Conservation (phyloP, 1,140 invertebrate genomes). For the Pinna nobilis region DNA sequence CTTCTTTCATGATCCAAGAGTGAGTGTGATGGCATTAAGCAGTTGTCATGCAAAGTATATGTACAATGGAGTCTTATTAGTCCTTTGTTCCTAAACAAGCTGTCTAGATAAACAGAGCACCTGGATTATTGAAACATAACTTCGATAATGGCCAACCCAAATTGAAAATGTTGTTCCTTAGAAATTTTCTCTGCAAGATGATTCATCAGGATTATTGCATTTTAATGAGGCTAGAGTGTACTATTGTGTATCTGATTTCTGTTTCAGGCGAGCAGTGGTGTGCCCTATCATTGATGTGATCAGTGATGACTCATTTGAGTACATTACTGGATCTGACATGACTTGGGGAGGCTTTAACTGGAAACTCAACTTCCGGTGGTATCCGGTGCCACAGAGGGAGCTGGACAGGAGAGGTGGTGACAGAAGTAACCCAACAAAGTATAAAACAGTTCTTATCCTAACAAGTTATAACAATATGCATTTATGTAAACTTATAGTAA, state of each 20-base stretch:
- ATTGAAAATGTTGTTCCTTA: too few relatives aligned
- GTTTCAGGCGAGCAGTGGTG: conserved; percentile 88
- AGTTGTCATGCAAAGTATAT: too few relatives aligned
- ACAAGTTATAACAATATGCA: background rate
- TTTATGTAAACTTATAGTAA: background rate
- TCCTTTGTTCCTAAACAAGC: too few relatives aligned
- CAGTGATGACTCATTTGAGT: conserved; percentile 97
- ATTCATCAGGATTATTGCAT: too few relatives aligned
- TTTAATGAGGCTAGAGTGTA: too few relatives aligned
- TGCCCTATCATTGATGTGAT: conserved; percentile 99
- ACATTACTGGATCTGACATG: conserved; percentile 81
- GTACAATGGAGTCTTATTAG: too few relatives aligned
- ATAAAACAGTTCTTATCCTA: background rate
- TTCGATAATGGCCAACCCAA: too few relatives aligned
- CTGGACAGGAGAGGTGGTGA: conserved; percentile 92
- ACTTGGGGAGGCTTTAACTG: conserved; percentile 97
- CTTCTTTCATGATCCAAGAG: too few relatives aligned
- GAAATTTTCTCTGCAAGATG: too few relatives aligned
- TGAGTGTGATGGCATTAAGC: too few relatives aligned
- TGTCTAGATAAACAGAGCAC: too few relatives aligned
- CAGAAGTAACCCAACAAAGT: conserved; percentile 89
- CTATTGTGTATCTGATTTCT: conserved; percentile 1
- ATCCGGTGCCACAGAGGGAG: conserved; percentile 95
- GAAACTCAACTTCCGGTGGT: conserved; percentile 95
- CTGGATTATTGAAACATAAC: too few relatives aligned